Conservation (phyloP, 2,888 invertebrate species). For the Zygothrica quintamaculata region DNA sequence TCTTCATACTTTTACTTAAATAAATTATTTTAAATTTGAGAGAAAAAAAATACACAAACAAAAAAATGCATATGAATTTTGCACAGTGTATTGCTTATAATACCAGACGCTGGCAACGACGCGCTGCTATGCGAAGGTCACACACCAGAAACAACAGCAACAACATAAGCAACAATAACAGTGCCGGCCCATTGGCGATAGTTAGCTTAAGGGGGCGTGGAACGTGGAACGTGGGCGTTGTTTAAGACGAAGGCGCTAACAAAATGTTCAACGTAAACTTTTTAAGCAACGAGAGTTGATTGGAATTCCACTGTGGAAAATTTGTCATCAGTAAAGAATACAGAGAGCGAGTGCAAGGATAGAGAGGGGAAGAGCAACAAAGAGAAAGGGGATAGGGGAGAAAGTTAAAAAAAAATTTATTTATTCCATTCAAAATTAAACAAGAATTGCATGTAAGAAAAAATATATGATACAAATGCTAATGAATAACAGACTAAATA, state of each 20-base stretch:
- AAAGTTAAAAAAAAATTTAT: background rate
- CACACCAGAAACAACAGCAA: slow-evolving; percentile 44
- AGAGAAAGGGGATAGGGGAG: background rate
- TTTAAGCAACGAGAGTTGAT: slow-evolving; percentile 38
- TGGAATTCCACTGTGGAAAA: slow-evolving; percentile 46
- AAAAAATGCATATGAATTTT: slow-evolving; percentile 16
- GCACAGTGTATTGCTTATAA: slow-evolving; percentile 54
- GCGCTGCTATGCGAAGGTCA: slow-evolving; percentile 77
- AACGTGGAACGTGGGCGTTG: slow-evolving; percentile 41
- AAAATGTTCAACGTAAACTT: slow-evolving; percentile 19
- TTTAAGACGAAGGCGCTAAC: slow-evolving; percentile 43
- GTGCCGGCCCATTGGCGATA: slow-evolving; percentile 47
- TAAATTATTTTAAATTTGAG: no score
- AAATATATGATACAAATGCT: slow-evolving; percentile 6
- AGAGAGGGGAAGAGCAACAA: slow-evolving; percentile 1
- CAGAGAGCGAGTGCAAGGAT: slow-evolving; percentile 1
- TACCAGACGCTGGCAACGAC: slow-evolving; percentile 63
- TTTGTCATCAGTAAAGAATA: slow-evolving; percentile 29
- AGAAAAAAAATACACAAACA: background rate
- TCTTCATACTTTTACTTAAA: no score
- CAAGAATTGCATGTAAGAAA: slow-evolving; percentile 21
- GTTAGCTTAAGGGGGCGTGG: slow-evolving; percentile 18
- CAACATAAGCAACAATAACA: slow-evolving; percentile 21
- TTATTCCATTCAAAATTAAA: no score
- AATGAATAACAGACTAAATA: no score